Evolutionary conservation across 2,113 vertebrate species (phyloP).

Genomic region (Nothoprocta perdicaria): DNA sequence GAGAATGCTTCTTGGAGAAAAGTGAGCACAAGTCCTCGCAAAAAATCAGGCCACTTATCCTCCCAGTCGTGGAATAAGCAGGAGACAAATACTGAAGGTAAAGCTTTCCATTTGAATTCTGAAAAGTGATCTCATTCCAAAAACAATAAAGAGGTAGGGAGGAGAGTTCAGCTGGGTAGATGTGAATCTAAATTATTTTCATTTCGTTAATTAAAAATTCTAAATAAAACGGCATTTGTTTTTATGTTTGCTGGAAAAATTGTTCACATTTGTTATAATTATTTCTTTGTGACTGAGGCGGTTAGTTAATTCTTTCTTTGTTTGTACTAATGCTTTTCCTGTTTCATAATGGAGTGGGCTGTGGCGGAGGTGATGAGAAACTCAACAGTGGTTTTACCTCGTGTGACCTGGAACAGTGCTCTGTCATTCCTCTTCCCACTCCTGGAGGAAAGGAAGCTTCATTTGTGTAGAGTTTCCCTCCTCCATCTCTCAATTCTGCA

Average conservation of each 20-base stretch:
- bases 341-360: not conserved
- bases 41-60: slow-evolving; percentile 80
- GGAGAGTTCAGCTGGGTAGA: not conserved
- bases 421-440: not conserved
- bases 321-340: not conserved
- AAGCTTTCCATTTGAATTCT: not conserved
- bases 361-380: not conserved
- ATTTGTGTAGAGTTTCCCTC: not conserved
- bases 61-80: slow-evolving; percentile 78
- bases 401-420: not conserved
- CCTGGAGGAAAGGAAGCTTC: not conserved
- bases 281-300: not conserved
- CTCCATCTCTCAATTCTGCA: not conserved
- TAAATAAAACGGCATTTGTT: not conserved
- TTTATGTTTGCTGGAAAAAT: not conserved
- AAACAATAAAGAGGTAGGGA: not conserved
- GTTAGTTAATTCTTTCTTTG: not conserved
- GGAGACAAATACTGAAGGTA: slow-evolving; percentile 74
- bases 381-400: not conserved
- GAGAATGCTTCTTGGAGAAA: slow-evolving; percentile 87
- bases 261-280: not conserved
- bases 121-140: not conserved
- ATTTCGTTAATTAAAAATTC: not conserved
- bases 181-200: not conserved
- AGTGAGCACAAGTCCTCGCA: slow-evolving; percentile 92